These are phyloP conservation scores for Scatophagus argus DNA, from an alignment of 2,113 vertebrate species.

Conservation along the genomic window DNA sequence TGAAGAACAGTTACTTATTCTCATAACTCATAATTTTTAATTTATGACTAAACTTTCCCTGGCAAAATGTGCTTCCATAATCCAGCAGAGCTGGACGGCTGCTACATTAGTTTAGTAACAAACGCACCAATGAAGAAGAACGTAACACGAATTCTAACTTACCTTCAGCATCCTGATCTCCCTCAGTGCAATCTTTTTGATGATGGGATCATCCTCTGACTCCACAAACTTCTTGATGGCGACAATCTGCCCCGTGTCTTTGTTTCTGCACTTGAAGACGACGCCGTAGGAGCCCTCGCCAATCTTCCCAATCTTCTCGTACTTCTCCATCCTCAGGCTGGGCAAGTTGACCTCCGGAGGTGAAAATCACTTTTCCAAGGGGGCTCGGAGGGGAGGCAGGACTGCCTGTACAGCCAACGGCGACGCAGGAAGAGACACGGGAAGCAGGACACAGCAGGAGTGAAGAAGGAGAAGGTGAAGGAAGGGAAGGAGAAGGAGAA, in stretches of 20 bases:
- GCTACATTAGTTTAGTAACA: background rate
- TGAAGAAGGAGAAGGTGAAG: too few relatives aligned
- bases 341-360: background rate
- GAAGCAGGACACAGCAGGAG: too few relatives aligned
- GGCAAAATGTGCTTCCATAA: background rate
- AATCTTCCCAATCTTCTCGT: slow-evolving; percentile 94
- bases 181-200: slow-evolving; percentile 93
- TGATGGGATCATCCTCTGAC: slow-evolving; percentile 94
- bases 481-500: too few relatives aligned
- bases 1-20: too few relatives aligned
- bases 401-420: background rate
- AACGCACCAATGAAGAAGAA: background rate
- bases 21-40: too few relatives aligned
- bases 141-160: background rate
- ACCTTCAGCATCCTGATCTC: slow-evolving; percentile 98
- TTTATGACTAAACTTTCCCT: background rate
- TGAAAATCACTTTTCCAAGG: background rate
- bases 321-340: slow-evolving; percentile 90
- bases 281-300: slow-evolving; percentile 96
- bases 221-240: slow-evolving; percentile 98
- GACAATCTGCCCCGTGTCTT: slow-evolving; percentile 92
- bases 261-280: slow-evolving; percentile 95
- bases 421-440: background rate
- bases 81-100: background rate
- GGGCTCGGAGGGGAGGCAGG: background rate